Evolutionary conservation across 1,140 invertebrate species (phyloP).

Genomic region (Sarcophaga bullata): DNA sequence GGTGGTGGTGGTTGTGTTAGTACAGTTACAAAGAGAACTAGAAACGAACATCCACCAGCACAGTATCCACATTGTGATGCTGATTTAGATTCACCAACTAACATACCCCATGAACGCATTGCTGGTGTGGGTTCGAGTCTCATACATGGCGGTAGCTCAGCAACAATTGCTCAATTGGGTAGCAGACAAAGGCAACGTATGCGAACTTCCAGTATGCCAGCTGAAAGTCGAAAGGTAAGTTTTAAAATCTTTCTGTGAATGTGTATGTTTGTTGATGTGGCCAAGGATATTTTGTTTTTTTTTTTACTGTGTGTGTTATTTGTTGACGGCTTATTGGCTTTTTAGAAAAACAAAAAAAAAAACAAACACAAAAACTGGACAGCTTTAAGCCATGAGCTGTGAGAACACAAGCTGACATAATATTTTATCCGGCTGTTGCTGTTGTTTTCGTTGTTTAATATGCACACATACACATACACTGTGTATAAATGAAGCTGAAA

Average conservation of each 20-base stretch:
- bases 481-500: no score
- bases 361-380: no score
- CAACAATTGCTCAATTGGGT: conserved; percentile 48
- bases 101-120: conserved; percentile 47
- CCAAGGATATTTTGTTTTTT: no score
- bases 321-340: no score
- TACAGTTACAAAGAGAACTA: not conserved
- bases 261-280: no score
- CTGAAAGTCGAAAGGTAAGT: conserved; percentile 60
- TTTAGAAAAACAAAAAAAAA: no score
- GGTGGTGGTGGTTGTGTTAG: not conserved
- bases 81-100: conserved; percentile 48
- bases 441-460: no score
- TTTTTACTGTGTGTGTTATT: no score
- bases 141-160: conserved; percentile 46
- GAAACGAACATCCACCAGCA: not conserved
- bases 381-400: no score
- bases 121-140: conserved; percentile 36
- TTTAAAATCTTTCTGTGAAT: not conserved
- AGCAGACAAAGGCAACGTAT: conserved; percentile 54
- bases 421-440: no score
- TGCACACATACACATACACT: no score
- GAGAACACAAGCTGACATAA: no score
- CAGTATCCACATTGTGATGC: not conserved
- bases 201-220: conserved; percentile 64